phyloP scores from a whole-genome alignment of 1,140 invertebrate species.

The Myzus persicae region DNA sequence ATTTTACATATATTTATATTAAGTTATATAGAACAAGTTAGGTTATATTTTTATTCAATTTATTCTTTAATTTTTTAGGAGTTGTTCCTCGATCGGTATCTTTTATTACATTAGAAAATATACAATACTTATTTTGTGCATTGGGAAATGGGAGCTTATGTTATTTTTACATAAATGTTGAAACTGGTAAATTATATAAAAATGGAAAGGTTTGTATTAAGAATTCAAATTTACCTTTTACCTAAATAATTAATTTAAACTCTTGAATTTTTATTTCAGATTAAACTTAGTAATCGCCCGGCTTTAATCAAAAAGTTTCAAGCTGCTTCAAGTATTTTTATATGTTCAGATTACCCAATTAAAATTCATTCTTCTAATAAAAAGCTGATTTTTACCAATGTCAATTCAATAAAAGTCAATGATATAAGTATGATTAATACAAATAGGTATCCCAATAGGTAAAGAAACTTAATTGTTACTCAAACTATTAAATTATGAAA shows the following conservation, averaged over 20 bases:
- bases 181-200: slow-evolving; percentile 76
- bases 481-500: slow-evolving; percentile 23
- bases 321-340: slow-evolving; percentile 97
- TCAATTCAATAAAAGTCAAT: slow-evolving; percentile 96
- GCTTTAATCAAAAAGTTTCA: slow-evolving; percentile 91
- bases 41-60: background rate
- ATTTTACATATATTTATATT: no score
- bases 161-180: slow-evolving; percentile 86
- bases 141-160: slow-evolving; percentile 97
- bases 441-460: slow-evolving; percentile 90
- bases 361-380: slow-evolving; percentile 99
- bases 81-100: slow-evolving; percentile 95
- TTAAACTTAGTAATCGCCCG: slow-evolving; percentile 96
- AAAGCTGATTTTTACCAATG: slow-evolving; percentile 98
- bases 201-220: slow-evolving; percentile 76
- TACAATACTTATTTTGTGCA: slow-evolving; percentile 86
- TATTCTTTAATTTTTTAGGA: slow-evolving; percentile 69
- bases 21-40: background rate
- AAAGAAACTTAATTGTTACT: slow-evolving; percentile 53
- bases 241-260: background rate
- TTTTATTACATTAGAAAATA: slow-evolving; percentile 91
- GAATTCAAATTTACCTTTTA: background rate
- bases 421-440: slow-evolving; percentile 98
- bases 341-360: slow-evolving; percentile 96
- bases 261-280: slow-evolving; percentile 63